Base-by-base conservation (phyloP, 53 echinoderm and acorn worm species). In the Arbacia lixula region DNA sequence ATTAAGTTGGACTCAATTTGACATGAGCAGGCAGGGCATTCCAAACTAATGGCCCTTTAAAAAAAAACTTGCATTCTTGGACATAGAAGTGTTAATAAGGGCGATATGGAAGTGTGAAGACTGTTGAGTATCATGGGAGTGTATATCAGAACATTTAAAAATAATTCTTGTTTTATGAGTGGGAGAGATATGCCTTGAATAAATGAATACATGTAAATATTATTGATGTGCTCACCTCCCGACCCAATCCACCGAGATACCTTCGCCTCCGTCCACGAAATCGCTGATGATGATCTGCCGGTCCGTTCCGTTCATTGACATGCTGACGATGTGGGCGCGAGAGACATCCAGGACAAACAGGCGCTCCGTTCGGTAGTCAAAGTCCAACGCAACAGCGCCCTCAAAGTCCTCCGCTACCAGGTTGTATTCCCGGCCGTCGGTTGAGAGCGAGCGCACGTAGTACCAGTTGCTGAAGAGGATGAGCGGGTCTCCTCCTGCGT, bases 211-310 rank as follows among this genome's bases (percentile, higher is more conserved):
- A n/a, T n/a, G n/a, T n/a, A n/a, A n/a, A n/a, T n/a, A n/a, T n/a
- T n/a, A n/a, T n/a, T n/a, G n/a, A n/a, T n/a, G n/a, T n/a, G n/a
- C 73, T 49, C 51, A 96, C 98, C 98, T 97, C 73, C 90, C 94
- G 81, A 97, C 94, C 98, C 98, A 97, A 71, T 97, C 98, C 11
- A 94, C 77, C 14, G 93, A 89, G 1, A 97, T 43, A 3, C 98
- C 98, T 77, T 97, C 92, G 6, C 85, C 92, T 12, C 85, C 83
- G 5, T 41, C 33, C 14, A 97, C 67, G 40, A 71, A 76, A 53
- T 97, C 90, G 0, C 74, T 52, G 28, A 94, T 50, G 33, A 94
- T 89, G 14, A 75, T 68, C 72, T 92, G 90, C 29, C 56, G 46
- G 8, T 85, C 92, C 17, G 86, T 84, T 0, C 98, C 94, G 60